Conservation (phyloP, 2,888 invertebrate genomes). For the Protonemura montana region DNA sequence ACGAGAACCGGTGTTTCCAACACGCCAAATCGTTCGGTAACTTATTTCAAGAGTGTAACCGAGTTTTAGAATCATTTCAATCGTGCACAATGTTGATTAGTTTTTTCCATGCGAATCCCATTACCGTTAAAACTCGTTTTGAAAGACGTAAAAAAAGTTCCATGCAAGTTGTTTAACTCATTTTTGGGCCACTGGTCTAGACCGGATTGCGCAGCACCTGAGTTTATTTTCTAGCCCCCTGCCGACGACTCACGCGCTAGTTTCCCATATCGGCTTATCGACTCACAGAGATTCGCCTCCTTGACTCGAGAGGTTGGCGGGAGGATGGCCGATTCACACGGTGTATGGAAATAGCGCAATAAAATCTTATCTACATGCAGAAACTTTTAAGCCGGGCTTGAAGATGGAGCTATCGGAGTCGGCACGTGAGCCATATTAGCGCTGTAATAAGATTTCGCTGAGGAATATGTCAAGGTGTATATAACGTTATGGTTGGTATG, state of each 20-base stretch:
- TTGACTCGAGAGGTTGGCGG: neutral
- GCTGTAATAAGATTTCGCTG: constrained; percentile 15
- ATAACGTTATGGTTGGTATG: neutral
- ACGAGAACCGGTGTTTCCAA: no score
- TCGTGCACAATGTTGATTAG: neutral
- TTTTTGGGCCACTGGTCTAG: neutral
- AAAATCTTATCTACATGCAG: constrained; percentile 35
- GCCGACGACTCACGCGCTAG: neutral
- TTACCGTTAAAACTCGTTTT: neutral
- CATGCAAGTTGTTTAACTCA: neutral
- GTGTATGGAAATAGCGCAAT: constrained; percentile 29
- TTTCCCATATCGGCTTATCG: constrained; percentile 21
- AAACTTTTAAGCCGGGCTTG: constrained; percentile 4
- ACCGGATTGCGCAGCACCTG: neutral
- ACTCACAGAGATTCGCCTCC: neutral
- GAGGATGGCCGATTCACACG: neutral
- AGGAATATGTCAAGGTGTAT: constrained; percentile 7
- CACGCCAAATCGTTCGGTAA: no score
- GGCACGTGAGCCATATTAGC: constrained; percentile 25
- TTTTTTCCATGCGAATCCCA: neutral
- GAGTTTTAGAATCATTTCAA: neutral
- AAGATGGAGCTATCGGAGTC: neutral
- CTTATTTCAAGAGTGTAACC: neutral
- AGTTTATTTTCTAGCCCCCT: neutral
- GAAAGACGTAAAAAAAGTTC: neutral